These are phyloP conservation scores for Mergus octosetaceus DNA, from an alignment of 2,797 vertebrate species.

Conservation along the genomic window DNA sequence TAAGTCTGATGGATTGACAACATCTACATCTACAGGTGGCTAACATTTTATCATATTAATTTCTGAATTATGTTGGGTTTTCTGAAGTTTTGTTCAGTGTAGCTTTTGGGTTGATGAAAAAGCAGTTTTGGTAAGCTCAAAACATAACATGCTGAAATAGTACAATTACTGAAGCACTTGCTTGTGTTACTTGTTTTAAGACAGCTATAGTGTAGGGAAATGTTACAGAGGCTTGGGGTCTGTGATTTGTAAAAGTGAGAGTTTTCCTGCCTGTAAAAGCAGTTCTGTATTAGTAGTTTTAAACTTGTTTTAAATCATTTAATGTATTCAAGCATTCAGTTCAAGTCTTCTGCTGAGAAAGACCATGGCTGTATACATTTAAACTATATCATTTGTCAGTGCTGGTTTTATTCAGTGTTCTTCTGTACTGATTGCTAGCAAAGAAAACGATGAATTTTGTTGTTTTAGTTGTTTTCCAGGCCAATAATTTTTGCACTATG, in stretches of 20 bases:
- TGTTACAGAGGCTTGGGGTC: neutral
- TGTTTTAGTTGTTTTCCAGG: neutral
- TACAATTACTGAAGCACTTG: neutral
- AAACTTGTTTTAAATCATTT: neutral
- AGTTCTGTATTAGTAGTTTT: neutral
- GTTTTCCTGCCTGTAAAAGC: neutral
- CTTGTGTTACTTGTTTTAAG: neutral
- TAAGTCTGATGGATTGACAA: slow-evolving; percentile 84
- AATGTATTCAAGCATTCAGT: neutral
- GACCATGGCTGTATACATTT: neutral
- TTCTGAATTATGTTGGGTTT: neutral
- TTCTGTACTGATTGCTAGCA: neutral
- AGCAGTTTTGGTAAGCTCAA: neutral
- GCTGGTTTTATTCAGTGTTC: neutral
- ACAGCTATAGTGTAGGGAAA: neutral
- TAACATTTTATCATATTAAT: slow-evolving; percentile 37
- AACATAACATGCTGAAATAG: neutral
- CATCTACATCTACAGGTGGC: slow-evolving; percentile 86
- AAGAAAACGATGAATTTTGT: neutral
- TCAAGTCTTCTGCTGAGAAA: neutral
- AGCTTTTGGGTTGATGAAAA: neutral
- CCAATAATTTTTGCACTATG: neutral
- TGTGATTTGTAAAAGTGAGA: neutral
- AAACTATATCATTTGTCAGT: neutral
- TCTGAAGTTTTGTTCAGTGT: neutral